phyloP scores from a whole-genome alignment of 2,797 vertebrate genomes.

The Pyrocephalus nanus region DNA sequence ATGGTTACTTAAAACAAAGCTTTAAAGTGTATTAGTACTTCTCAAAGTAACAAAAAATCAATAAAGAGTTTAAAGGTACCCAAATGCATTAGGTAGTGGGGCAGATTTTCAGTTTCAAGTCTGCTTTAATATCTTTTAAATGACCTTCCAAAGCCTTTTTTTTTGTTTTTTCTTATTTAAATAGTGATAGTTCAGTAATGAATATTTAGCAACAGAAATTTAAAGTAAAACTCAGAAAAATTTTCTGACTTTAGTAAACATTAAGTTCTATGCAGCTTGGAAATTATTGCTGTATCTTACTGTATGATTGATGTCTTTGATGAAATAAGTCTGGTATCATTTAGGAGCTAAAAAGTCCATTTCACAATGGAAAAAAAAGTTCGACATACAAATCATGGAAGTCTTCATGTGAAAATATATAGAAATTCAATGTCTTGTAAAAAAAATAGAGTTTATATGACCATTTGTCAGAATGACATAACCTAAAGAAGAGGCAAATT shows the following conservation, averaged over 20 bases:
- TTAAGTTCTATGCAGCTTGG: neutral
- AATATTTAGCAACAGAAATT: neutral
- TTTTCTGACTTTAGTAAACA: neutral
- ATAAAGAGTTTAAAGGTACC: neutral
- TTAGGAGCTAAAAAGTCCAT: neutral
- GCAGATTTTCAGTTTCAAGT: neutral
- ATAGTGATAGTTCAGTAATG: neutral
- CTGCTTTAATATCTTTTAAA: neutral
- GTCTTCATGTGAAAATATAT: neutral
- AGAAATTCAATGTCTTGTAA: neutral
- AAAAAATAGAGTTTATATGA: neutral
- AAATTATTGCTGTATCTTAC: neutral
- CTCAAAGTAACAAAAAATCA: neutral
- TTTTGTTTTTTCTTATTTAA: neutral
- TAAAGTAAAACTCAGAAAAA: neutral
- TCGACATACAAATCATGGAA: neutral
- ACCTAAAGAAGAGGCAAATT: neutral
- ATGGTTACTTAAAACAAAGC: neutral
- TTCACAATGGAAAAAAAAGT: neutral
- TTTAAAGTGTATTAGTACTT: neutral
- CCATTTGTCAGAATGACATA: neutral
- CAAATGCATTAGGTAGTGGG: neutral
- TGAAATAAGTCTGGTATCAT: neutral
- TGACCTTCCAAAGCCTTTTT: neutral
- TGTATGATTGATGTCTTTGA: neutral